Conservation (phyloP, 2,888 invertebrate species). For the Thymelicus sylvestris region DNA sequence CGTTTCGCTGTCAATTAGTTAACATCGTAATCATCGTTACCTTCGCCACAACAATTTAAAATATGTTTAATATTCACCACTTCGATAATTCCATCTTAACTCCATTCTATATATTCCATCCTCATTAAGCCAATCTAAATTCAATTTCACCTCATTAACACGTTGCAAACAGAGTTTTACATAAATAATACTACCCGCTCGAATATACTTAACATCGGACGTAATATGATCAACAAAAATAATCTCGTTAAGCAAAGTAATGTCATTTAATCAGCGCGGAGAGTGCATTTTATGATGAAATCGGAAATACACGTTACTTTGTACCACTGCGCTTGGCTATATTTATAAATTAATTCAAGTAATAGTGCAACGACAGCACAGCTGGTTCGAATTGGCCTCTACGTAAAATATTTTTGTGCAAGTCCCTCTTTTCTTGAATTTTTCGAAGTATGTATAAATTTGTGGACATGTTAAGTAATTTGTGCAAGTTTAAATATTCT, state of each 20-base stretch:
- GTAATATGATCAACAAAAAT: conserved; percentile 37
- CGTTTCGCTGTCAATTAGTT: too few relatives aligned
- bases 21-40: too few relatives aligned
- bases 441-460: too few relatives aligned
- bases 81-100: background rate
- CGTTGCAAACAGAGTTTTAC: conserved; percentile 17
- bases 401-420: background rate
- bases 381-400: conserved; percentile 1
- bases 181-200: conserved; percentile 18
- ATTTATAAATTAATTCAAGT: conserved; percentile 24
- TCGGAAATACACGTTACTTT: conserved; percentile 26
- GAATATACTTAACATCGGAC: conserved; percentile 23
- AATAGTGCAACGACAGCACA: background rate
- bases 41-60: too few relatives aligned
- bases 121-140: conserved; percentile 31
- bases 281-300: conserved; percentile 26
- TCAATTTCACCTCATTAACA: conserved; percentile 33
- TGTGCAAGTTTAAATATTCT: too few relatives aligned
- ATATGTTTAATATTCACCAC: background rate
- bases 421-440: background rate
- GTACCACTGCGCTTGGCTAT: background rate
- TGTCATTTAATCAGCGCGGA: conserved; percentile 31
- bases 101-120: background rate
- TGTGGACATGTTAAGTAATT: too few relatives aligned
- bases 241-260: conserved; percentile 36